These are phyloP conservation scores for Cyclopterus lumpus DNA, from an alignment of 2,797 vertebrate species.

Conservation along the genomic window DNA sequence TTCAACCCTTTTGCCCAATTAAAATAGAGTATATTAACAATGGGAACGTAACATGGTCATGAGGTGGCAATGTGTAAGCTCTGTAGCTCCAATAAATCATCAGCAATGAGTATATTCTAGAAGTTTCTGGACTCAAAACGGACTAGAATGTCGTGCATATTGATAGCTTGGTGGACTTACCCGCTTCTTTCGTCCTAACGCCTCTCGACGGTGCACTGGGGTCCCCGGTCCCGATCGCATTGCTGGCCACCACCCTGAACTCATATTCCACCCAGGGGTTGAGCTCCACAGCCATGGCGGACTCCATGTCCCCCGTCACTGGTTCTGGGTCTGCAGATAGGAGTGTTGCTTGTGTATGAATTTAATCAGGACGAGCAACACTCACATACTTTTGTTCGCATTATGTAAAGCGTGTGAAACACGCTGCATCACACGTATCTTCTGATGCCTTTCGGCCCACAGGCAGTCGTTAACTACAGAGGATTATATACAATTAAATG, in stretches of 20 bases:
- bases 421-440: neutral
- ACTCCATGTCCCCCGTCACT: conserved; percentile 96
- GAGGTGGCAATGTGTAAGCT: conserved; percentile 37
- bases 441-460: neutral
- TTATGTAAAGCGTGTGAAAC: neutral
- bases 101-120: neutral
- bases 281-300: conserved; percentile 94
- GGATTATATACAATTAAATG: conserved; percentile 10
- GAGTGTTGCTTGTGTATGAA: conserved; percentile 24
- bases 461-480: conserved; percentile 9
- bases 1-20: conserved; percentile 76
- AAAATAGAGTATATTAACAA: conserved; percentile 74
- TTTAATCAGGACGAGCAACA: conserved; percentile 8
- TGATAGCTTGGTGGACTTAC: conserved; percentile 70
- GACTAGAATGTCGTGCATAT: neutral
- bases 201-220: conserved; percentile 91
- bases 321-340: conserved; percentile 88
- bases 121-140: conserved; percentile 24
- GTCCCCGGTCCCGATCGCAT: conserved; percentile 94
- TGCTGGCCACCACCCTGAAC: conserved; percentile 96
- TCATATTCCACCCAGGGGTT: conserved; percentile 99
- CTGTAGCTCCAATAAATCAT: conserved; percentile 20
- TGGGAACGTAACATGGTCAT: conserved; percentile 36
- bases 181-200: conserved; percentile 95
- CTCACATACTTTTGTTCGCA: neutral